Evolutionary conservation across 2,888 invertebrate species (phyloP).

Genomic region (Adelphocoris suturalis): DNA sequence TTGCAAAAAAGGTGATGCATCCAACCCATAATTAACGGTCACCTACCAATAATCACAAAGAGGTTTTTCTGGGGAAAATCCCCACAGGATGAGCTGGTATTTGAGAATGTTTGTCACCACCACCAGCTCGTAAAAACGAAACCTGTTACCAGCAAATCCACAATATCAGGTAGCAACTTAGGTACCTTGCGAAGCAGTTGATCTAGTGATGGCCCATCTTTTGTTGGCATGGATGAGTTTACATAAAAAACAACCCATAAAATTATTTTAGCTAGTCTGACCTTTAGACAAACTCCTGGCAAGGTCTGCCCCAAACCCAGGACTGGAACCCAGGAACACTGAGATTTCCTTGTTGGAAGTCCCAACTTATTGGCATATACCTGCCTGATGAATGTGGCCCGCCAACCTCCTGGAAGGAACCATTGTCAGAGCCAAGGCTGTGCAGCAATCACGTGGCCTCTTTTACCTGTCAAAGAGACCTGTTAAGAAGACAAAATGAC

Average conservation of each 20-base stretch:
- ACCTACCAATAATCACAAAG: background rate
- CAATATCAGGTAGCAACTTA: background rate
- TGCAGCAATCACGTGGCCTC: background rate
- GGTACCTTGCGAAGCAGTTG: background rate
- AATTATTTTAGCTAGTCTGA: background rate
- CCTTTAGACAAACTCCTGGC: background rate
- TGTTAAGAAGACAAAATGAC: background rate
- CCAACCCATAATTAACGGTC: background rate
- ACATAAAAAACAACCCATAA: background rate
- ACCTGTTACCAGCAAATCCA: background rate
- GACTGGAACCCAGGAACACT: background rate
- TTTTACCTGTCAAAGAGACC: background rate
- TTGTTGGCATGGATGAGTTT: background rate
- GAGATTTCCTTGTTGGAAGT: background rate
- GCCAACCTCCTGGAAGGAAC: background rate
- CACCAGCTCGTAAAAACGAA: background rate
- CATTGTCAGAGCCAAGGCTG: background rate
- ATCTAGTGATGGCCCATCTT: background rate
- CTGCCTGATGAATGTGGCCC: constrained; percentile 24
- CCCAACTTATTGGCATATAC: background rate
- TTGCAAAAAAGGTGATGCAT: background rate
- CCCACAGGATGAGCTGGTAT: background rate
- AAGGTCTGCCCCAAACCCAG: constrained; percentile 29
- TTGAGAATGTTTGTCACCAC: background rate
- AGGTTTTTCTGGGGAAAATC: background rate